Conservation (phyloP, 2,797 vertebrate species). For the Myoxocephalus aenaeus region DNA sequence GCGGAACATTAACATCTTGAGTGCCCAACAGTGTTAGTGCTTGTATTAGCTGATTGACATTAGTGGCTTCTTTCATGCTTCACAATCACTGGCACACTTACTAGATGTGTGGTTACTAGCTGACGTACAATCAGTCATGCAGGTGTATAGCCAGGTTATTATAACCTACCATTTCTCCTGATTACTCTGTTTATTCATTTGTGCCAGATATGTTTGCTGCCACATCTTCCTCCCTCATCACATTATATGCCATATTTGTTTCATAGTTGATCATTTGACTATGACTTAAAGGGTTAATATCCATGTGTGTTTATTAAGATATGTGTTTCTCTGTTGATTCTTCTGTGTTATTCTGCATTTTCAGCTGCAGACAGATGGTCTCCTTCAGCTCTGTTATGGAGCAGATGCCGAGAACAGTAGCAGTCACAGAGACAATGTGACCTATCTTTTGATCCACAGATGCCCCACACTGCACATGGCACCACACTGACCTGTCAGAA, state of each 20-base stretch:
- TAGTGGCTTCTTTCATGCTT: slow-evolving; percentile 19
- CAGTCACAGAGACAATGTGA: slow-evolving; percentile 68
- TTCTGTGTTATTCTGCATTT: slow-evolving; percentile 49
- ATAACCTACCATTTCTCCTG: not conserved
- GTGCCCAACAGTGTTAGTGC: not conserved
- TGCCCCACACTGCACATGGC: slow-evolving; percentile 42
- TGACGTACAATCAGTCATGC: not conserved
- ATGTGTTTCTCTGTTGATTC: slow-evolving; percentile 31
- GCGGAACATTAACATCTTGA: not conserved
- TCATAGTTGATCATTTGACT: not conserved
- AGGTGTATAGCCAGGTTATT: not conserved
- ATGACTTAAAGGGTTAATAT: not conserved
- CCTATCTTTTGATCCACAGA: slow-evolving; percentile 73
- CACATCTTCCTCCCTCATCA: rapidly evolving
- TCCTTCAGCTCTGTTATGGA: slow-evolving; percentile 64
- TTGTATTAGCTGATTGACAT: slow-evolving; percentile 8
- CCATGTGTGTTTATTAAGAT: not conserved
- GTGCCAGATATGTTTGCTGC: not conserved
- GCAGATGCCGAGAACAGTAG: slow-evolving; percentile 68
- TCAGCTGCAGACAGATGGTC: slow-evolving; percentile 69
- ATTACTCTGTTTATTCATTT: not conserved
- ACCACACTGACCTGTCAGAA: slow-evolving; percentile 61
- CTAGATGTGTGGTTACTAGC: not conserved
- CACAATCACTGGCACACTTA: slow-evolving; percentile 23
- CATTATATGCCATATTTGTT: not conserved